Conservation (phyloP, 2,888 invertebrate species). For the Furcula furcula region DNA sequence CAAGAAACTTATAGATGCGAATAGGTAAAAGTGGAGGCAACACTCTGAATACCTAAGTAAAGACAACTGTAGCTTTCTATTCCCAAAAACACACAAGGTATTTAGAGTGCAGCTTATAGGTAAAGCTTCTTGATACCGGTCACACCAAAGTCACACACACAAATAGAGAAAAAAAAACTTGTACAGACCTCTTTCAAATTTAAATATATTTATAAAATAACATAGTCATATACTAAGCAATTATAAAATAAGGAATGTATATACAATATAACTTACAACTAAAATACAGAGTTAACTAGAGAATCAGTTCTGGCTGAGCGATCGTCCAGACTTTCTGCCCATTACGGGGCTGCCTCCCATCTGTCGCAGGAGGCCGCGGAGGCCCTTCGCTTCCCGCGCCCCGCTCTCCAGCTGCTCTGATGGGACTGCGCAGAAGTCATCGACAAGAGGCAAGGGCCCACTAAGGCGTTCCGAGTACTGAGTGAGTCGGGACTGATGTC, state of each 20-base stretch:
- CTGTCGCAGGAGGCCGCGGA: constrained; percentile 90
- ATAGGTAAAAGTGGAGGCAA: no score
- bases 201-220: constrained; percentile 16
- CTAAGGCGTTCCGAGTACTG: constrained; percentile 80
- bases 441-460: constrained; percentile 90
- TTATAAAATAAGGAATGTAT: constrained; percentile 20
- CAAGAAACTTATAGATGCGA: no score
- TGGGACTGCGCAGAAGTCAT: constrained; percentile 95
- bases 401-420: constrained; percentile 86
- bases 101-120: no score
- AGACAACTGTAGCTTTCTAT: no score
- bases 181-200: no score
- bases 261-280: constrained; percentile 13
- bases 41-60: no score
- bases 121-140: no score
- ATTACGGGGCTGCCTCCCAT: constrained; percentile 93
- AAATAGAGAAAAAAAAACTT: no score
- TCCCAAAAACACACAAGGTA: no score
- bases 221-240: constrained; percentile 10
- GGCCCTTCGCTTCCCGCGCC: constrained; percentile 86
- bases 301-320: constrained; percentile 72
- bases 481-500: constrained; percentile 84
- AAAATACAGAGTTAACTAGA: constrained; percentile 3
- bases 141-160: no score
- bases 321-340: constrained; percentile 84